Base-by-base conservation (phyloP, 2,113 vertebrate genomes). In the Acrocephalus kingi region DNA sequence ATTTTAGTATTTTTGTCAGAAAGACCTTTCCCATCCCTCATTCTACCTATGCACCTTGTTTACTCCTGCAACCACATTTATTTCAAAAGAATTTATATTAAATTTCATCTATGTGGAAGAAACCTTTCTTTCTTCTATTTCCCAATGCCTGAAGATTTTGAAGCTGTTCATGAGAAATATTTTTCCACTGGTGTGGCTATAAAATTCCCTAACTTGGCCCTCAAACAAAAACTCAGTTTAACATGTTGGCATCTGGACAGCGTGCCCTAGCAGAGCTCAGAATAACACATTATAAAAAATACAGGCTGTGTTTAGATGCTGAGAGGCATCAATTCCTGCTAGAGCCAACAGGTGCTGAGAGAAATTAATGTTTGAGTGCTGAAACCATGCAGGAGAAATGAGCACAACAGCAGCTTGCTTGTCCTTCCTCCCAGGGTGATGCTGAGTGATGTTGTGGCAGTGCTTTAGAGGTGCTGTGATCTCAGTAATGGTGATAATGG, bases 401-500 rank as follows among this genome's bases (percentile, higher is more conserved):
- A 0, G 1, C 0, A 16, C 10, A 19, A 2, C 6, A 54, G 45
- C 10, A 41, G 61, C 35, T 82, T 41, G 49, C 48, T 30, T 28
- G 37, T 69, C 63, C 81, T 68, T 83, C 49, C 71, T 95, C 13
- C 14, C 30, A 28, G 85, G 0, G 7, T 3, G 62, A 14, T 2
- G 61, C 64, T 75, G 90, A 89, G 45, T 6, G 72, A 76, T 55
- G 71, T 1, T 37, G 46, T 2, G 4, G 49, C 64, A 68, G 48
- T 0, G 61, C 86, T 67, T 46, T 5, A 4, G 1, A 35, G 59
- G 61, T 41, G 89, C 25, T 86, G 23, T 0, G 11, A 45, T 72
- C 84, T 35, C 69, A 46, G 82, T 86, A 91, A 95, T 89, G 77
- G 85, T 27, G 61, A 66, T 80, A 92, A 96, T 77, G 61, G 75